Evolutionary conservation across 2,797 vertebrate genomes (phyloP).

Genomic region (Florisuga fusca): DNA sequence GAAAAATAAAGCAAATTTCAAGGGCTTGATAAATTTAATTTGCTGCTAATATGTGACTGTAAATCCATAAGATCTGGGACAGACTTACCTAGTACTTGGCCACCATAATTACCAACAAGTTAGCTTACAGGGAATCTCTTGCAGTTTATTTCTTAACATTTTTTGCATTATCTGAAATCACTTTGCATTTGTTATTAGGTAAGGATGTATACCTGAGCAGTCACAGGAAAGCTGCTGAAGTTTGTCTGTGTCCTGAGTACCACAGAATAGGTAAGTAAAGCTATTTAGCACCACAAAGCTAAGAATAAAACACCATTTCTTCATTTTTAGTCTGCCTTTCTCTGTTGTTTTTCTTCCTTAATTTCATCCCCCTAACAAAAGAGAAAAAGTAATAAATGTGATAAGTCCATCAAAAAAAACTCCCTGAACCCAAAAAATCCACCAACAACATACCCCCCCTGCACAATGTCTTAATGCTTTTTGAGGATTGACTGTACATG

Average conservation of each 20-base stretch:
- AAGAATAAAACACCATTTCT: background rate
- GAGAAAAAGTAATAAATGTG: background rate
- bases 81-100: background rate
- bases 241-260: background rate
- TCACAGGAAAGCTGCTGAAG: background rate
- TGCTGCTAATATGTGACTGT: background rate
- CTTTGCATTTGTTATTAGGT: background rate
- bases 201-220: background rate
- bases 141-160: background rate
- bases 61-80: background rate
- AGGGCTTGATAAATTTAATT: background rate
- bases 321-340: background rate
- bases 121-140: background rate
- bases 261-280: too few relatives aligned
- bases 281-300: background rate
- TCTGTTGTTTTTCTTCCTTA: background rate
- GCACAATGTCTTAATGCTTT: background rate
- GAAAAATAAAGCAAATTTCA: background rate
- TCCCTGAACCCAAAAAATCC: background rate
- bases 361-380: background rate
- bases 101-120: background rate
- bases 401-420: background rate
- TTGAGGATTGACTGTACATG: background rate
- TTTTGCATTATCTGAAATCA: background rate
- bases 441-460: rapidly evolving